These are phyloP conservation scores for Penelope pileata DNA, from an alignment of 2,113 vertebrate species.

Conservation along the genomic window DNA sequence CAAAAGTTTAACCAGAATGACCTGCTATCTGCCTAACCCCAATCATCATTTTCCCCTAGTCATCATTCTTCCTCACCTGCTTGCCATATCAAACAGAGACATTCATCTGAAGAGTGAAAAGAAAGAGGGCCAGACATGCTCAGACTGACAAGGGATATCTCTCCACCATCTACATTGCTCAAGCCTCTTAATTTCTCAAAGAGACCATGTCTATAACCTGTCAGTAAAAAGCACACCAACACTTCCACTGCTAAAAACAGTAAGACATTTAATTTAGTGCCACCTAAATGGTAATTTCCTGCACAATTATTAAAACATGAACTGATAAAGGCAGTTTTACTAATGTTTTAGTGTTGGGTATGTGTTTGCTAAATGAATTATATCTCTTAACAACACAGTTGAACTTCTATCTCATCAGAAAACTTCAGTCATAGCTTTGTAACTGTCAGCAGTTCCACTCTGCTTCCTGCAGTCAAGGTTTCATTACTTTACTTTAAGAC, in stretches of 20 bases:
- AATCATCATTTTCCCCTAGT: not conserved
- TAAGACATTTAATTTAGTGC: not conserved
- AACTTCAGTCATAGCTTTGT: not conserved
- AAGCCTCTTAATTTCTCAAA: not conserved
- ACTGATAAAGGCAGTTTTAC: not conserved
- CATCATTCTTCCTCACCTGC: not conserved
- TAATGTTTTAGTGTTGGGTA: not conserved
- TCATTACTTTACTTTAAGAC: not conserved
- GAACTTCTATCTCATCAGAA: not conserved
- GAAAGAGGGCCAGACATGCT: not conserved
- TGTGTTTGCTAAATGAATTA: not conserved
- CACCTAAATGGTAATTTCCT: not conserved
- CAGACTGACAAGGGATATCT: not conserved
- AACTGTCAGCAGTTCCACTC: not conserved
- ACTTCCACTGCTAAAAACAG: not conserved
- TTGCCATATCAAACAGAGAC: not conserved
- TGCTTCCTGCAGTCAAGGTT: not conserved
- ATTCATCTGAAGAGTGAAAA: not conserved
- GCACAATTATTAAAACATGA: not conserved
- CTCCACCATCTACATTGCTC: not conserved
- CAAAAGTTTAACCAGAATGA: slow-evolving; percentile 14
- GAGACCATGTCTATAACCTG: not conserved
- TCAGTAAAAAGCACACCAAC: not conserved
- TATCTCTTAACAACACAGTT: not conserved
- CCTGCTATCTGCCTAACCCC: not conserved